phyloP scores from a whole-genome alignment of 2,797 vertebrate species.

The Sebastes paucispinis region DNA sequence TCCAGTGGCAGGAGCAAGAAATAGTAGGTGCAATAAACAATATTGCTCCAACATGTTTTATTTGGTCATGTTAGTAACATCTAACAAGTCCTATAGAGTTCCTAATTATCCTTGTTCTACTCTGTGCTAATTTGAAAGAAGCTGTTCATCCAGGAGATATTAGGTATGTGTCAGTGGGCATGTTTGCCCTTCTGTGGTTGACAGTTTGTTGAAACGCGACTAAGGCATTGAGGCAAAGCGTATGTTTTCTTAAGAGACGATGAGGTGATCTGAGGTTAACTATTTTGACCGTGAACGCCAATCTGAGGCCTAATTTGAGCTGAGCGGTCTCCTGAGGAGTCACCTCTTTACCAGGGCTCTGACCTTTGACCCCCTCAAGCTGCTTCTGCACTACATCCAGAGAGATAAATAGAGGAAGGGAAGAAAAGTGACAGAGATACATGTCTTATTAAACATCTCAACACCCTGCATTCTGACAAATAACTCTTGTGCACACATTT shows the following conservation, averaged over 20 bases:
- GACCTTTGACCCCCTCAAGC: slow-evolving; percentile 63
- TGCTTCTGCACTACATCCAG: slow-evolving; percentile 68
- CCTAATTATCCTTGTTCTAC: not conserved
- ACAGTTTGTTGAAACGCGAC: slow-evolving; percentile 48
- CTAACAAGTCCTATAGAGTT: not conserved
- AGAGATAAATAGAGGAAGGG: slow-evolving; percentile 33
- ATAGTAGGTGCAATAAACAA: slow-evolving; percentile 31
- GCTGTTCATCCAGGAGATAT: slow-evolving; percentile 37
- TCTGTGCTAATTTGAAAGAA: not conserved
- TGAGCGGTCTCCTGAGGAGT: slow-evolving; percentile 67
- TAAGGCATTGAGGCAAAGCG: slow-evolving; percentile 61
- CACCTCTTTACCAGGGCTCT: slow-evolving; percentile 64
- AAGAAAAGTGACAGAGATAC: slow-evolving; percentile 22
- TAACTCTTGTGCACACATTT: not conserved
- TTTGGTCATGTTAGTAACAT: slow-evolving; percentile 4
- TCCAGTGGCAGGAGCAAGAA: slow-evolving; percentile 23
- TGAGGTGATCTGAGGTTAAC: slow-evolving; percentile 77
- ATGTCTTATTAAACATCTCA: slow-evolving; percentile 28
- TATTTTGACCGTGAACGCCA: slow-evolving; percentile 79
- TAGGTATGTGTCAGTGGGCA: slow-evolving; percentile 34
- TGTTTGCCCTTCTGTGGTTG: slow-evolving; percentile 35
- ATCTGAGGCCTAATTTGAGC: slow-evolving; percentile 73
- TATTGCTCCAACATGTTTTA: slow-evolving; percentile 22
- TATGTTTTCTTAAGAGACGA: slow-evolving; percentile 73
- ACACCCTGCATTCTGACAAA: not conserved